Evolutionary conservation across 2,113 vertebrate species (phyloP).

Genomic region (Phaetusa simplex): DNA sequence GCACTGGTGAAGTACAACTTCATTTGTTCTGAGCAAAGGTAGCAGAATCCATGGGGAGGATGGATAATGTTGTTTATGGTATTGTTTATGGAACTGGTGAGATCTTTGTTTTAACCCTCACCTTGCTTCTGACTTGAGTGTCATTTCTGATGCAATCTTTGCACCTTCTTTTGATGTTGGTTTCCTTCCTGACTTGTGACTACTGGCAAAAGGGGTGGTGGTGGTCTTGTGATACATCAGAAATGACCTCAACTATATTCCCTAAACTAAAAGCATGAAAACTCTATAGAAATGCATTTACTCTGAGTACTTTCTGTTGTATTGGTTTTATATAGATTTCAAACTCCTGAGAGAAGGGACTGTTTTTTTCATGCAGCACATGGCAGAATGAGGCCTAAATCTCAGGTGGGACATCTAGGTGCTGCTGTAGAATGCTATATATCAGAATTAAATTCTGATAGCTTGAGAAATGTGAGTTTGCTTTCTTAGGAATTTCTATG

Average conservation of each 20-base stretch:
- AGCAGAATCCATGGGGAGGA: neutral
- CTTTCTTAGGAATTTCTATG: neutral
- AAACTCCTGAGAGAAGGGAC: neutral
- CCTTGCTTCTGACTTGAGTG: neutral
- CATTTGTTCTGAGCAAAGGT: neutral
- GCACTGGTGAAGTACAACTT: accelerated
- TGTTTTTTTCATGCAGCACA: neutral
- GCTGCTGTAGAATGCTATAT: neutral
- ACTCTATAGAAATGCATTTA: neutral
- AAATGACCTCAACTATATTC: neutral
- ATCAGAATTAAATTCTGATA: neutral
- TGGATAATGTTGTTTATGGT: neutral
- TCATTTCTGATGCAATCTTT: neutral
- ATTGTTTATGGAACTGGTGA: neutral
- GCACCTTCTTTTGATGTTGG: neutral
- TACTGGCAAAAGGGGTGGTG: neutral
- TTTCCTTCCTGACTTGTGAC: neutral
- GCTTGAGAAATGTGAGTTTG: neutral
- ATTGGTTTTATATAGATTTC: neutral
- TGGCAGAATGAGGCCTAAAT: neutral
- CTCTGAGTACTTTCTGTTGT: neutral
- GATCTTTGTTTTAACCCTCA: neutral
- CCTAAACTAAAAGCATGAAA: neutral
- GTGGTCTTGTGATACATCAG: neutral
- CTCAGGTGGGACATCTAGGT: neutral